Percentiles rank a stretch among this genome's conserved stretches.
phyloP scores from a whole-genome alignment of 2,797 vertebrate genomes.

The Cichlasoma orientale region DNA sequence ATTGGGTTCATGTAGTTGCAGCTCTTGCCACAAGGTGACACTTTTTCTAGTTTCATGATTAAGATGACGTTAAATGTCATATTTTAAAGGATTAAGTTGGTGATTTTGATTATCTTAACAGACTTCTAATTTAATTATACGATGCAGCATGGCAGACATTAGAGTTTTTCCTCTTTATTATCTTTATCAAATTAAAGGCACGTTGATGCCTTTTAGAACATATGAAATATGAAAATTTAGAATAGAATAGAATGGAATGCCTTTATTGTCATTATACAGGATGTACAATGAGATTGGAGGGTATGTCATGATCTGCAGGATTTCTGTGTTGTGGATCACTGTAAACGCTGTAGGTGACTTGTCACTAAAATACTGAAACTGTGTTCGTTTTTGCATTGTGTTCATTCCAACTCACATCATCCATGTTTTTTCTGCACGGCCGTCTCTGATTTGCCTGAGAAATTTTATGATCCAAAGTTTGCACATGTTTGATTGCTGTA shows the following conservation, averaged over 20 bases:
- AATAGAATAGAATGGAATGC: too few species aligned
- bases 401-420: too few species aligned
- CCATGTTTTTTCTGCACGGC: too few species aligned
- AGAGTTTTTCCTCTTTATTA: not conserved
- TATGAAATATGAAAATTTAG: too few species aligned
- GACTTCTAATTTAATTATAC: not conserved
- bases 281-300: too few species aligned
- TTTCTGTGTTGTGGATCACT: not conserved
- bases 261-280: too few species aligned
- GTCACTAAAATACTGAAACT: not conserved
- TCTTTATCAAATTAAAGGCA: not conserved
- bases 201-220: not conserved
- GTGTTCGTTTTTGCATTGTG: not conserved
- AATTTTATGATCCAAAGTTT: not conserved
- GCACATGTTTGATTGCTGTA: not conserved
- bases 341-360: not conserved
- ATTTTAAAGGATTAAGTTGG: not conserved
- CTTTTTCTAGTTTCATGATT: not conserved
- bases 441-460: not conserved
- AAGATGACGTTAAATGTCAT: not conserved
- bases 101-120: not conserved
- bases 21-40: conserved; percentile 47
- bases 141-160: not conserved
- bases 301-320: not conserved
- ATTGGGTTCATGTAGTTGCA: conserved; percentile 12